phyloP scores from a whole-genome alignment of 1,140 invertebrate species.

The Calliopsis andreniformis region DNA sequence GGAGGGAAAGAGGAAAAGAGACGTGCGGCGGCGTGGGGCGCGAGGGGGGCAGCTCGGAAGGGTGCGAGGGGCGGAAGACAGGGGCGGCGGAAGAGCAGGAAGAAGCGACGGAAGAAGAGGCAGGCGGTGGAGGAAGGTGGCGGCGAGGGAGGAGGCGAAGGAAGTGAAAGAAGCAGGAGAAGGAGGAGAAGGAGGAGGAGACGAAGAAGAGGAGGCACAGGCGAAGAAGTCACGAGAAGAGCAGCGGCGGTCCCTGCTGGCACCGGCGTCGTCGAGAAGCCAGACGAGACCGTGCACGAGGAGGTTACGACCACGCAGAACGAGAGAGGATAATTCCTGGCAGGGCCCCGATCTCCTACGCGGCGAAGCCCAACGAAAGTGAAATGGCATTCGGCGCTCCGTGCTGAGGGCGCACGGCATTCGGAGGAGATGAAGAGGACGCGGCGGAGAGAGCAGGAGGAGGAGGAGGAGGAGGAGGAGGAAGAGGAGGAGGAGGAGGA shows the following conservation, averaged over 20 bases:
- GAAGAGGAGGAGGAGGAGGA: conserved; percentile 48
- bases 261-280: conserved; percentile 60
- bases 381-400: conserved; percentile 80
- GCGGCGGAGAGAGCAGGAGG: conserved; percentile 61
- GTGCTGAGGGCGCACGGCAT: conserved; percentile 76
- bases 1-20: conserved; percentile 51
- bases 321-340: conserved; percentile 77
- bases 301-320: conserved; percentile 64
- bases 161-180: conserved; percentile 22
- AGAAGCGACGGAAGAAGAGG: conserved; percentile 37
- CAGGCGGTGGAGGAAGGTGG: conserved; percentile 39
- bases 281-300: conserved; percentile 63
- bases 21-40: conserved; percentile 5
- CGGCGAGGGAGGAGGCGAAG: conserved; percentile 36
- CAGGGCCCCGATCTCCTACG: conserved; percentile 79
- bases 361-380: conserved; percentile 82
- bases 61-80: conserved; percentile 24
- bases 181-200: conserved; percentile 42
- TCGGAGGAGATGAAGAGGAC: conserved; percentile 72
- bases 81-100: conserved; percentile 48
- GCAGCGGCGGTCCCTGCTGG: conserved; percentile 39
- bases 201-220: conserved; percentile 50
- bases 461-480: conserved; percentile 45
- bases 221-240: conserved; percentile 57
- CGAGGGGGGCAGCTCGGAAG: conserved; percentile 1